A percentile compares a stretch with the other conserved stretches of the same genome.
Evolutionary conservation across 2,113 vertebrate genomes (phyloP).

Genomic region (Lanius collurio): DNA sequence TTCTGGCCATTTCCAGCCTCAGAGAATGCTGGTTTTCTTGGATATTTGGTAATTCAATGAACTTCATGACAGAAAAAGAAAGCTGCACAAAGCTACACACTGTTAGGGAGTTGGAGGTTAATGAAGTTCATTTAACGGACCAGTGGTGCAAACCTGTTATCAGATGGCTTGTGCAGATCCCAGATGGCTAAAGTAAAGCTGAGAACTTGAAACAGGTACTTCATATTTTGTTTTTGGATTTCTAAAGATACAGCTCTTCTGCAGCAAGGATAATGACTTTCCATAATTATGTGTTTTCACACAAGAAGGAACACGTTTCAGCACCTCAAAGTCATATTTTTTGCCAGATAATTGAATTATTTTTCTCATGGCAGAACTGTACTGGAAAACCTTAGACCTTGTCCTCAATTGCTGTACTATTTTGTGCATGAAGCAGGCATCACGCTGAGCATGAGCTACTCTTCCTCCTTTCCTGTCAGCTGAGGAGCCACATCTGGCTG

Average conservation of each 20-base stretch:
- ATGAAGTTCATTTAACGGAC: slow-evolving; percentile 62
- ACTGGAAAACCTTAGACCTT: neutral
- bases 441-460: neutral
- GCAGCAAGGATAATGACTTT: neutral
- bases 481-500: neutral
- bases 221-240: neutral
- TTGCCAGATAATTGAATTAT: neutral
- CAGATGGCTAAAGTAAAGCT: slow-evolving; percentile 23
- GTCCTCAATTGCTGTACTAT: neutral
- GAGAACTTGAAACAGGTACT: slow-evolving; percentile 14
- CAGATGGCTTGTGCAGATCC: slow-evolving; percentile 34
- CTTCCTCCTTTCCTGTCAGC: neutral
- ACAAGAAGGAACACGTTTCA: neutral
- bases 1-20: neutral
- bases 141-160: slow-evolving; percentile 41
- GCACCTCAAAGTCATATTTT: neutral
- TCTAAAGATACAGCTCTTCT: neutral
- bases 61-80: neutral
- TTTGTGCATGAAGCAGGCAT: neutral
- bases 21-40: neutral
- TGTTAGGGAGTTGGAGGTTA: slow-evolving; percentile 10
- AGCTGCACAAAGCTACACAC: neutral
- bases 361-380: neutral
- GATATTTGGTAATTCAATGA: neutral
- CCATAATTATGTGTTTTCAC: neutral